Evolutionary conservation across 2,797 vertebrate species (phyloP), one percentile per base, ranked within the genome.

Genomic region (Aeoliscus strigatus): DNA sequence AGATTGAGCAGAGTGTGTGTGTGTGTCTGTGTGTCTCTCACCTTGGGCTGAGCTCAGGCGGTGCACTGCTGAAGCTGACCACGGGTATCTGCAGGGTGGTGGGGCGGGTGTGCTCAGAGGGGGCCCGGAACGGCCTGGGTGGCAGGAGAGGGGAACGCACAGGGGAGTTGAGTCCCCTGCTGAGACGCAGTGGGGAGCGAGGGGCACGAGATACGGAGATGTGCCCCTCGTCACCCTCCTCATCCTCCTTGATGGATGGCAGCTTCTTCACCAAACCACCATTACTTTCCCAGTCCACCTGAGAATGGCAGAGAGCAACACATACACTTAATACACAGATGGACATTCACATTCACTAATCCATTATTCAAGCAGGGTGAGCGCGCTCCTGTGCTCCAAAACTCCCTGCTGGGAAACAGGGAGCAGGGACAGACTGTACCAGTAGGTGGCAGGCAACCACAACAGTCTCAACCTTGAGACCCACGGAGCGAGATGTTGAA

Each of bases 271-370:
- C 85, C 44, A 90, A 49, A 8, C 87, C 84, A 0, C 90, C 89
- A 1, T 90, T 90, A 15, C 88, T 90, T 44, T 90, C 89, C 86
- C 86, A 88, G 67, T 91, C 90, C 66, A 77, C 68, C 89, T 91
- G 69, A 18, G 39, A 12, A n/a, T n/a, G n/a, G n/a, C 3, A 37
- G 5, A 38, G 9, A 7, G 36, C n/a, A n/a, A n/a, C n/a, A n/a
- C n/a, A n/a, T n/a, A n/a, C n/a, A n/a, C n/a, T n/a, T n/a, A n/a
- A n/a, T n/a, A n/a, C n/a, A n/a, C n/a, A n/a, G n/a, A n/a, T n/a
- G n/a, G n/a, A n/a, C n/a, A n/a, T n/a, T n/a, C n/a, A n/a, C n/a
- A n/a, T n/a, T n/a, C n/a, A n/a, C n/a, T n/a, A n/a, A n/a, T n/a
- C n/a, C n/a, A n/a, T 5, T 2, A 4, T 24, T 10, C 5, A 3